Evolutionary conservation across 1,140 invertebrate genomes (phyloP), one percentile per base, ranked within the genome.

Genomic region (Diorhabda carinulata): DNA sequence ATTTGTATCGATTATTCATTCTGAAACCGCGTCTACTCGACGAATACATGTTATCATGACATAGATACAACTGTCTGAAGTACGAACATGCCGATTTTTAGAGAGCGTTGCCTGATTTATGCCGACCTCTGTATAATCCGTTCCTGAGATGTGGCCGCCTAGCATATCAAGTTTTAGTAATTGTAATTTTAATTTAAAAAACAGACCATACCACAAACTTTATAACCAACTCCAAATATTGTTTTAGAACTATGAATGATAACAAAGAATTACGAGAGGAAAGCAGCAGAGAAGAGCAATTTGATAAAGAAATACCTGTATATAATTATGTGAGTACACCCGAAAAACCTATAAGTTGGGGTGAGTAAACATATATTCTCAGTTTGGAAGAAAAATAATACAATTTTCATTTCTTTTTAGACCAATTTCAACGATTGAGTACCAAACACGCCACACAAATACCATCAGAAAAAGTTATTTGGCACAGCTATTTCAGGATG

Each of bases 251-350:
- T 5, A 3, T 52, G 47, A 41, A 76, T 59, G 67, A 74, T 7
- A 75, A 75, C 63, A 70, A 73, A 58, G 65, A 72, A 44, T 43
- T 66, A 57, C 57, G 73, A 60, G 68, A 71, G n/a, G 41, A 62
- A 9, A 25, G 40, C 9, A 67, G 64, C 61, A 63, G 61, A 56
- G 63, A 77, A 57, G 64, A 66, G 3, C 71, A 76, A 63, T 68
- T 66, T 40, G 68, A 74, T 4, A 63, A 71, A 4, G 67, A 73
- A 40, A 69, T 72, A 56, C 71, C 75, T 25, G 61, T 78, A 40
- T 78, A 76, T 60, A 78, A 78, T 70, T 73, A 69, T 63, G 75
- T 78, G 6, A 72, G 71, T 57, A 71, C 71, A 2, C 52, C 70
- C 2, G 67, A 78, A 64, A 70, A 64, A 44, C 68, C 68, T 6